A percentile compares a stretch with the other conserved stretches of the same genome.
Evolutionary conservation across 2,888 invertebrate species (phyloP).

Genomic region (Eupeodes luniger): DNA sequence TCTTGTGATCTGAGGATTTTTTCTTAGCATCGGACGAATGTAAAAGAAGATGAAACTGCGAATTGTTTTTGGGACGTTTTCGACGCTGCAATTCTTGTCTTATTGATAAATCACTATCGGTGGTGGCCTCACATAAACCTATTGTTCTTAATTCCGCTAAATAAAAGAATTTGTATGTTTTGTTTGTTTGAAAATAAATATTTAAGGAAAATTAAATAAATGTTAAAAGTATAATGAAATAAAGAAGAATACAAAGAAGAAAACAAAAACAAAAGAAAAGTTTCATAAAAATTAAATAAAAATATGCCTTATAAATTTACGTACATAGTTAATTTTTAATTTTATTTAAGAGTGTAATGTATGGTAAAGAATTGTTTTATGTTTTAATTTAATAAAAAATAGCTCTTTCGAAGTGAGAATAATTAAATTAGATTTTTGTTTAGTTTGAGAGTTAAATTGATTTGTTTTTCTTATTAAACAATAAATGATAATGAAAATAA

Average conservation of each 20-base stretch:
- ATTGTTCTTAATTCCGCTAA: slow-evolving; percentile 81
- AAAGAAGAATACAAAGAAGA: slow-evolving; percentile 60
- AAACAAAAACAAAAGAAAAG: slow-evolving; percentile 22
- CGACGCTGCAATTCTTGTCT: slow-evolving; percentile 71
- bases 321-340: neutral
- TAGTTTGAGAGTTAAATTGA: neutral
- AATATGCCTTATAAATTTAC: slow-evolving; percentile 55
- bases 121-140: slow-evolving; percentile 78
- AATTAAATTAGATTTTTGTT: neutral
- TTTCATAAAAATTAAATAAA: slow-evolving; percentile 9
- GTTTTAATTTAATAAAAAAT: neutral
- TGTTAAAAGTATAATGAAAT: slow-evolving; percentile 70
- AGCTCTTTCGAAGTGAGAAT: neutral
- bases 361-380: neutral
- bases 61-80: slow-evolving; percentile 45
- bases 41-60: slow-evolving; percentile 62
- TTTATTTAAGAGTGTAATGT: neutral
- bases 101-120: slow-evolving; percentile 78
- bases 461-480: neutral
- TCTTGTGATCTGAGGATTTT: slow-evolving; percentile 63
- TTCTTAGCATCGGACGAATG: slow-evolving; percentile 58
- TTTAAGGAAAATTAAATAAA: slow-evolving; percentile 67
- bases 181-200: slow-evolving; percentile 67
- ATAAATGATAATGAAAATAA: neutral
- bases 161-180: slow-evolving; percentile 69